Evolutionary conservation across 2,888 invertebrate species (phyloP), one percentile per base, ranked within the genome.

Genomic region (Brenthis hecate): DNA sequence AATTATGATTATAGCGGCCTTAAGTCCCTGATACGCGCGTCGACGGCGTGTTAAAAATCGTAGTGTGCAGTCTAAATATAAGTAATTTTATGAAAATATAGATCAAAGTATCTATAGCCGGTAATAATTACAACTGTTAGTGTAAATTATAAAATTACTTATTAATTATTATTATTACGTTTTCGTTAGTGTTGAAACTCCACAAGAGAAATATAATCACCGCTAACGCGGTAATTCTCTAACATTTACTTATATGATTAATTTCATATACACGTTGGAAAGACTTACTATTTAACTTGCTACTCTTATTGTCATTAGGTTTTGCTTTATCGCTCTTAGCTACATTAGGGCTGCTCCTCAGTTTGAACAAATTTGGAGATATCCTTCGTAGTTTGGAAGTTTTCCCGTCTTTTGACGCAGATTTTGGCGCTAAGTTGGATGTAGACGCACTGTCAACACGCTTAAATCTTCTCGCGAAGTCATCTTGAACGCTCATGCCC

Each of bases 381-480:
- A 92, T 74, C 14, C 86, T 83, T 2, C 83, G 80, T 0, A 92
- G 77, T 70, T 81, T 81, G 0, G 91, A 81, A 0, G 79, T 62
- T 47, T 85, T 87, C 58, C 75, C 76, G 16, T 84, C 84, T 72
- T 86, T 79, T 2, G 78, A 63, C 2, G 75, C 68, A 2, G 78
- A 72, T 57, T 81, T 84, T 0, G 79, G 65, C 0, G 61, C 74
- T 50, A 92, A 76, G 71, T 85, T 86, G 0, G 91, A 87, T 0
- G 90, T 88, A 0, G 92, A 91, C 0, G 82, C 83, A 57, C 89
- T 88, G 8, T 89, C 91, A 14, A 77, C 76, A 1, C 87, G 81
- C 66, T 82, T 86, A 6, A 88, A 71, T 19, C 74, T 80, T 70
- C 85, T 88, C 0, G 77, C 70, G 2, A 79, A 74, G 28, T 86